These are phyloP conservation scores for Elegia similella DNA, from an alignment of 2,888 invertebrate species.

Conservation along the genomic window DNA sequence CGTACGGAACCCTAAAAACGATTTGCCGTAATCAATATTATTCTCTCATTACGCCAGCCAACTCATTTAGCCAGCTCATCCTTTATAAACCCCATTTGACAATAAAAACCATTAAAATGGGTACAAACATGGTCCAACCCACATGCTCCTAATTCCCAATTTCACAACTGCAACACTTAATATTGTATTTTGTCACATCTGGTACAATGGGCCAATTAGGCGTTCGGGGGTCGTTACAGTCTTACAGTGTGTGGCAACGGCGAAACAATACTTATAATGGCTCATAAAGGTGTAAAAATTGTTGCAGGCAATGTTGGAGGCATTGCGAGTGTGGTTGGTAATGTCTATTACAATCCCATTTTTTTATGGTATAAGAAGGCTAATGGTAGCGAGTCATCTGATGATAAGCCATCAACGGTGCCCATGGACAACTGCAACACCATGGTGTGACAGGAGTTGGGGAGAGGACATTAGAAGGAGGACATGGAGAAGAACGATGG, in stretches of 20 bases:
- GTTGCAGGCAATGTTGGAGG: background rate
- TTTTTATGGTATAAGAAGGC: too few relatives aligned
- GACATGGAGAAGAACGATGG: too few relatives aligned
- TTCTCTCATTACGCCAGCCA: too few relatives aligned
- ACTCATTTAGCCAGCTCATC: too few relatives aligned
- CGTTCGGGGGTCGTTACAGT: background rate
- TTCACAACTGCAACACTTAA: background rate
- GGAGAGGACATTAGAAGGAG: too few relatives aligned
- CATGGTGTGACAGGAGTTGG: too few relatives aligned
- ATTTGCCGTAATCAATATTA: too few relatives aligned
- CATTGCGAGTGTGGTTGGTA: background rate
- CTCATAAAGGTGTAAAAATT: background rate
- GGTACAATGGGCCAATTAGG: constrained; percentile 8
- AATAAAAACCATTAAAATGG: background rate
- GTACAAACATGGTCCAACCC: background rate
- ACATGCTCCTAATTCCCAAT: background rate
- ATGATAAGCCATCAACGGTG: too few relatives aligned
- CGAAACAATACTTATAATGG: background rate
- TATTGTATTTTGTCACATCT: constrained; percentile 4
- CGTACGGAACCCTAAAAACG: too few relatives aligned
- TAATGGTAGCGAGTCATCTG: too few relatives aligned
- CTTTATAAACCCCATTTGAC: too few relatives aligned
- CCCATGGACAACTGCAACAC: too few relatives aligned
- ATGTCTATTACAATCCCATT: background rate
- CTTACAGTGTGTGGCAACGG: background rate